Conservation (phyloP, 2,797 vertebrate genomes). For the Neoniphon sammara region DNA sequence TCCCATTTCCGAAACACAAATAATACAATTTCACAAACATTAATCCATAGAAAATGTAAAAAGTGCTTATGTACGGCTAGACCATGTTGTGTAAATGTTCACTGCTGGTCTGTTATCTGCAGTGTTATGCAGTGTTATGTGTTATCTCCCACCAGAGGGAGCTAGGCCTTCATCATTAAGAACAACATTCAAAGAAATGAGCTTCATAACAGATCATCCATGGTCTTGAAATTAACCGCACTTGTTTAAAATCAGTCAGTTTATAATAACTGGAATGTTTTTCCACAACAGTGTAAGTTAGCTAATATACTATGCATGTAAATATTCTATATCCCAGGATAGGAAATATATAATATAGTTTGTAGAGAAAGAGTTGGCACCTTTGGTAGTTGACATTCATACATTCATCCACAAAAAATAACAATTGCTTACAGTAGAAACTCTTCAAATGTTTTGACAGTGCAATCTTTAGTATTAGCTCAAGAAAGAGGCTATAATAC, state of each 20-base stretch:
- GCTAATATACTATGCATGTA: slow-evolving; percentile 13
- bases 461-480: slow-evolving; percentile 74
- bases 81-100: neutral
- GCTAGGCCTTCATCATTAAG: slow-evolving; percentile 29
- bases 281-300: slow-evolving; percentile 4
- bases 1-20: slow-evolving; percentile 45
- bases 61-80: slow-evolving; percentile 43
- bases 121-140: slow-evolving; percentile 53
- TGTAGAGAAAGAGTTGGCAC: slow-evolving; percentile 45
- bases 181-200: slow-evolving; percentile 28
- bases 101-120: neutral
- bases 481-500: slow-evolving; percentile 41
- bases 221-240: slow-evolving; percentile 18
- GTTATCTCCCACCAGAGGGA: slow-evolving; percentile 67
- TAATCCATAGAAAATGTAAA: slow-evolving; percentile 29
- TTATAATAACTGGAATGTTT: neutral
- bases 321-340: slow-evolving; percentile 26
- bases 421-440: slow-evolving; percentile 64
- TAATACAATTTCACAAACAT: slow-evolving; percentile 35
- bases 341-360: slow-evolving; percentile 32
- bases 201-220: slow-evolving; percentile 11
- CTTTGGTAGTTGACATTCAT: slow-evolving; percentile 69
- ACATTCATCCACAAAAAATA: slow-evolving; percentile 71
- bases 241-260: slow-evolving; percentile 6
- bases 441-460: slow-evolving; percentile 52